Evolutionary conservation across 2,888 invertebrate genomes (phyloP).

Genomic region (Eulithis prunata): DNA sequence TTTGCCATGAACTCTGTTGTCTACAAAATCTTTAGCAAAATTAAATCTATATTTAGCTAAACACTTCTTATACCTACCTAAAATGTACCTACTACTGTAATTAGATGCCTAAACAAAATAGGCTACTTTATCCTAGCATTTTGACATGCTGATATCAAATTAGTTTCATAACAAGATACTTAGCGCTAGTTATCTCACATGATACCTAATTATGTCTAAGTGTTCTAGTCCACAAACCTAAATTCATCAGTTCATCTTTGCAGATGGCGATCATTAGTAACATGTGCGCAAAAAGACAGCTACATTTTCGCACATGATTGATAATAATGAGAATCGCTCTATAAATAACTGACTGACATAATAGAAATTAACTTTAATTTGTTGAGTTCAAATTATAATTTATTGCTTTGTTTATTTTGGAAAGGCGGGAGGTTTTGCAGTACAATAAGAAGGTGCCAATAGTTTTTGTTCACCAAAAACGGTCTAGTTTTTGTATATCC

Average conservation of each 20-base stretch:
- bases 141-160: not conserved
- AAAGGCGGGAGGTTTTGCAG: no score
- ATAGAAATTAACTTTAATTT: slow-evolving; percentile 16
- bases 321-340: slow-evolving; percentile 33
- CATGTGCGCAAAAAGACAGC: slow-evolving; percentile 37
- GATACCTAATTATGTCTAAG: slow-evolving; percentile 30
- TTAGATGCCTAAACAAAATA: not conserved
- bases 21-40: no score
- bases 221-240: slow-evolving; percentile 40
- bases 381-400: not conserved
- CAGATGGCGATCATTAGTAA: slow-evolving; percentile 40
- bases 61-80: not conserved
- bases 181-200: slow-evolving; percentile 6
- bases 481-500: no score
- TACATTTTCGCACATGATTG: slow-evolving; percentile 34
- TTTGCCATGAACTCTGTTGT: no score
- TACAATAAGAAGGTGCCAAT: no score
- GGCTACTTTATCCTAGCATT: not conserved
- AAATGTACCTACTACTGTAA: no score
- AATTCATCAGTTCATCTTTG: slow-evolving; percentile 30
- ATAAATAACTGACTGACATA: slow-evolving; percentile 35
- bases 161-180: not conserved
- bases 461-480: no score
- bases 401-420: not conserved
- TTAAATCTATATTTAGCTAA: no score